Evolutionary conservation across 1,140 invertebrate species (phyloP).

Genomic region (Nixonia krombeini): DNA sequence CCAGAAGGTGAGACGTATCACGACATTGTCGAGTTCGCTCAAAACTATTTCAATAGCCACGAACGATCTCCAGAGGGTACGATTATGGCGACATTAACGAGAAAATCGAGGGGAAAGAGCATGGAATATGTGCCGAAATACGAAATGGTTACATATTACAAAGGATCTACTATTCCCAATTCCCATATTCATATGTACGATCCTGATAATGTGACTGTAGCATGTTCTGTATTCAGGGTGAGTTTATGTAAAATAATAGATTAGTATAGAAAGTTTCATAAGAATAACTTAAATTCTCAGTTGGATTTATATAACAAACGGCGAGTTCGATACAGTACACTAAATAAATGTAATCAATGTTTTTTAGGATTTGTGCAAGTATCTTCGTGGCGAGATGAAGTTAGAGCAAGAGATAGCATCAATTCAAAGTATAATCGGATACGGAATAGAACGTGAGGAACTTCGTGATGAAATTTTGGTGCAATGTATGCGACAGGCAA

Average conservation of each 20-base stretch:
- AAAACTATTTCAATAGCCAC: conserved; percentile 93
- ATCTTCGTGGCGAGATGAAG: conserved; percentile 88
- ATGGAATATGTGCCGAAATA: conserved; percentile 88
- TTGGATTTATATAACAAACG: conserved; percentile 67
- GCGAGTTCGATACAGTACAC: too few species aligned
- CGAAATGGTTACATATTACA: conserved; percentile 93
- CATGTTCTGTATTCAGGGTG: conserved; percentile 92
- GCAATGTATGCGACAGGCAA: conserved; percentile 87
- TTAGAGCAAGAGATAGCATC: conserved; percentile 84
- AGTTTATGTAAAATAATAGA: conserved; percentile 50
- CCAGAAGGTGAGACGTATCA: conserved; percentile 75
- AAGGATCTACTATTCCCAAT: conserved; percentile 89
- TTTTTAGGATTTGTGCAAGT: conserved; percentile 87
- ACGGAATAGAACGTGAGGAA: conserved; percentile 91
- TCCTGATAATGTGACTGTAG: conserved; percentile 91
- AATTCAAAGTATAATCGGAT: conserved; percentile 88
- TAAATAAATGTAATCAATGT: background rate
- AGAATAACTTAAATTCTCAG: too few species aligned
- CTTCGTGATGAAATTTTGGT: conserved; percentile 91
- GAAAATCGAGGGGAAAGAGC: conserved; percentile 81
- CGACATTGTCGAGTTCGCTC: conserved; percentile 94
- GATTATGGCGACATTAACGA: conserved; percentile 90
- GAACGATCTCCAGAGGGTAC: conserved; percentile 87
- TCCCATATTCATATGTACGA: conserved; percentile 97
- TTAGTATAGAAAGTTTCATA: background rate